phyloP scores from a whole-genome alignment of 2,888 invertebrate genomes.

The Lasioglossum leucozonium region DNA sequence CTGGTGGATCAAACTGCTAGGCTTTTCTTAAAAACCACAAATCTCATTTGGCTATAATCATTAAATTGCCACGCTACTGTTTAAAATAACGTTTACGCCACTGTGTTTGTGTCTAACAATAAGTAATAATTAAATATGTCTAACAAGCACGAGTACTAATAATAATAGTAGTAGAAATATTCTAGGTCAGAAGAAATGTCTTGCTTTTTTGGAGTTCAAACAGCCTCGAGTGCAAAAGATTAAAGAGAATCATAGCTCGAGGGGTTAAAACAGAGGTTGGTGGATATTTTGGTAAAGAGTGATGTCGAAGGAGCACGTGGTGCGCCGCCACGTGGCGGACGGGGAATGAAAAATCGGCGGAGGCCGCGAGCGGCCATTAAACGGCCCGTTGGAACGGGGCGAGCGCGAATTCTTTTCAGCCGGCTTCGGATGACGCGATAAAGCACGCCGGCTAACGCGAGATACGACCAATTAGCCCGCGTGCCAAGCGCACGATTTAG shows the following conservation, averaged over 20 bases:
- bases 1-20: background rate
- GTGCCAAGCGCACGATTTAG: constrained; percentile 78
- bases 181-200: too few species aligned
- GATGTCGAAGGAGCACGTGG: constrained; percentile 30
- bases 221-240: background rate
- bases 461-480: constrained; percentile 81
- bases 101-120: background rate
- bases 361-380: constrained; percentile 54
- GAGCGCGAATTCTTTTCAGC: constrained; percentile 71
- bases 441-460: constrained; percentile 76
- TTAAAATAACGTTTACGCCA: too few species aligned
- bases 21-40: too few species aligned
- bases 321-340: constrained; percentile 46
- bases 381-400: constrained; percentile 64
- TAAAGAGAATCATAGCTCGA: background rate
- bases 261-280: background rate
- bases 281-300: background rate
- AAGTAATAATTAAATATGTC: too few species aligned
- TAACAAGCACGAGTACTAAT: too few species aligned
- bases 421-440: constrained; percentile 79
- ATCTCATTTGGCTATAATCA: too few species aligned
- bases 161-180: too few species aligned
- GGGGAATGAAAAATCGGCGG: constrained; percentile 50
- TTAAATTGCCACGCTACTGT: too few species aligned
- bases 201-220: background rate